These are phyloP conservation scores for Acanthis flammea DNA, from an alignment of 2,797 vertebrate genomes.

Conservation along the genomic window DNA sequence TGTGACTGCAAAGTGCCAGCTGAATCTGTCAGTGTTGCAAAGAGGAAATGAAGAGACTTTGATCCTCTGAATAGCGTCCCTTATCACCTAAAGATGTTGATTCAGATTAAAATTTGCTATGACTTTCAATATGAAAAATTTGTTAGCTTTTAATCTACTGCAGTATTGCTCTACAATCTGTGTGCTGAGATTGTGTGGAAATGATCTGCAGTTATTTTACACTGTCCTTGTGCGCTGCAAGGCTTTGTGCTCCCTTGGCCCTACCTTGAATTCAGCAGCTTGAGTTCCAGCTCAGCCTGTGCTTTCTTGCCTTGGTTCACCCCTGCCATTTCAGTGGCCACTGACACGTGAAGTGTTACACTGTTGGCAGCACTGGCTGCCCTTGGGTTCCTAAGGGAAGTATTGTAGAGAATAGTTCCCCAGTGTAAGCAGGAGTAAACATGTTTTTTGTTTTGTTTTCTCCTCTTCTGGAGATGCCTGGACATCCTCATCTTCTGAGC, in stretches of 20 bases:
- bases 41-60: constrained; percentile 49
- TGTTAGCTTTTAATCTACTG: background rate
- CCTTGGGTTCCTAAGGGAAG: background rate
- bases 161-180: background rate
- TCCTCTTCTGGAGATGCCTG: background rate
- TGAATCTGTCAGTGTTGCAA: background rate
- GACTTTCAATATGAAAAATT: background rate
- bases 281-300: background rate
- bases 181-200: background rate
- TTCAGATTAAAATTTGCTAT: constrained; percentile 22
- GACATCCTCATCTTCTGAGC: background rate
- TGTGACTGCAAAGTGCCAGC: background rate
- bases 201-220: background rate
- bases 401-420: background rate
- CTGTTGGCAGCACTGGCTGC: background rate
- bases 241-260: background rate
- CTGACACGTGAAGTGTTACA: background rate
- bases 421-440: background rate
- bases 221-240: background rate
- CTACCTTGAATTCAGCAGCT: fast-evolving
- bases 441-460: background rate
- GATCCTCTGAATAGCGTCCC: background rate
- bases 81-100: constrained; percentile 32
- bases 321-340: background rate
- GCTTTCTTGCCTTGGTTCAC: background rate